Base-by-base conservation (phyloP, 2,797 vertebrate species). In the Etheostoma nigrum region DNA sequence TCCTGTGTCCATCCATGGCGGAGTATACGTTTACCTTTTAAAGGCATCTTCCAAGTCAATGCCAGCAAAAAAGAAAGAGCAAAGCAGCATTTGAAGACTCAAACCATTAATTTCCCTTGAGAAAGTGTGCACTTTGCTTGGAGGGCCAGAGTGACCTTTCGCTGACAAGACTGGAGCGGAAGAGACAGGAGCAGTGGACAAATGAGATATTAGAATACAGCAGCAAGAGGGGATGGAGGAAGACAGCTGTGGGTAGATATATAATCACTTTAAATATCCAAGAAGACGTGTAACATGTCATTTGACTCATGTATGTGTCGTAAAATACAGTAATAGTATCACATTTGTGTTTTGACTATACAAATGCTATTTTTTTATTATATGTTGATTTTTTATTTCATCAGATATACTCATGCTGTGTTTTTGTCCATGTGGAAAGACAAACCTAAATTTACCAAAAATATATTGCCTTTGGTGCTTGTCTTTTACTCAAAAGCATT, bases 51-150 rank as follows among this genome's bases (percentile, higher is more conserved):
- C 90, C 77, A 83, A 90, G 90, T 90, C 92, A 86, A 88, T 87
- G 86, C 63, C 42, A 66, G 89, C 88, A 93, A 93, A 92, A 45
- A 86, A 58, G 85, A 81, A 85, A 79, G 81, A 84, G 81, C 83
- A 86, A 89, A 83, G 79, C 88, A 82, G 90, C 86, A 78, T 89
- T 89, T 75, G 90, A 86, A 91, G 92, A 88, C 90, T 91, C 83
- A 84, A 89, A 86, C 91, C 94, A 95, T 95, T 95, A 94, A 95
- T 95, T 96, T 95, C 93, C 92, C 93, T 70, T 74, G 92, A 94
- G 92, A 79, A 93, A 89, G 90, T 82, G 83, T 83, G 74, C 86
- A 79, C 90, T 89, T 82, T 79, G 84, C 91, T 92, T 84, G 73
- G 86, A 92, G 86, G 89, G 92, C 87, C 80, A 83, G 89, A 86